Percentiles rank a stretch among this genome's conserved stretches.
phyloP scores from a whole-genome alignment of 2,113 vertebrate genomes.

The Telmatochromis sp. region DNA sequence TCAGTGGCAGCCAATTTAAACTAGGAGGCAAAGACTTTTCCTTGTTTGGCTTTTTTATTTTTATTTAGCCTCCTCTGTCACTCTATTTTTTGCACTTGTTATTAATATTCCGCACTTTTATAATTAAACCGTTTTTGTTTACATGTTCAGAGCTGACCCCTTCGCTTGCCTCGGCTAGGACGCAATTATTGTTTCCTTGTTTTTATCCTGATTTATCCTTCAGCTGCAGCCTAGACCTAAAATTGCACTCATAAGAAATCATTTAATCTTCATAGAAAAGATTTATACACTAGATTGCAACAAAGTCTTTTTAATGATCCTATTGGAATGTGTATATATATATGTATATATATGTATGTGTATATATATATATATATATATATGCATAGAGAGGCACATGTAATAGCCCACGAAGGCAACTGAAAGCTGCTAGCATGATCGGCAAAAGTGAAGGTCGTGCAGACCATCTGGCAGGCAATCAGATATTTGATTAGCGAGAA shows the following conservation, averaged over 20 bases:
- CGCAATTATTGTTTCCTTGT: not conserved
- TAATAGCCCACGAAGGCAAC: not conserved
- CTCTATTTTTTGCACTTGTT: not conserved
- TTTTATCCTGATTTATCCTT: not conserved
- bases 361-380: not conserved
- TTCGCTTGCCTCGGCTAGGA: not conserved
- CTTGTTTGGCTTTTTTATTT: conserved; percentile 2
- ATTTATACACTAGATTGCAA: not conserved
- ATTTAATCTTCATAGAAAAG: not conserved
- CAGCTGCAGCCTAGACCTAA: not conserved
- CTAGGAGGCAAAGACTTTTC: conserved; percentile 22
- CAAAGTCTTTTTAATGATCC: not conserved
- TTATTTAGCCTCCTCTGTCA: not conserved
- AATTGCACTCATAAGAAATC: not conserved
- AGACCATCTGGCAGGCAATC: conserved; percentile 11
- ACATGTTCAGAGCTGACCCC: not conserved
- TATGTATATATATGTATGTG: accelerated
- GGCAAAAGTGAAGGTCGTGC: not conserved
- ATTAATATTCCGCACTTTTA: not conserved
- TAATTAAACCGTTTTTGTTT: conserved; percentile 20
- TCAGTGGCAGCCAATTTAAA: conserved; percentile 63
- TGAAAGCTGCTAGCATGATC: conserved; percentile 15
- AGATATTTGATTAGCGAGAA: conserved; percentile 9
- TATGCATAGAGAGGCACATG: not conserved
- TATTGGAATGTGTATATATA: not conserved